Evolutionary conservation across 2,797 vertebrate genomes (phyloP).

Genomic region (Helostoma temminkii): DNA sequence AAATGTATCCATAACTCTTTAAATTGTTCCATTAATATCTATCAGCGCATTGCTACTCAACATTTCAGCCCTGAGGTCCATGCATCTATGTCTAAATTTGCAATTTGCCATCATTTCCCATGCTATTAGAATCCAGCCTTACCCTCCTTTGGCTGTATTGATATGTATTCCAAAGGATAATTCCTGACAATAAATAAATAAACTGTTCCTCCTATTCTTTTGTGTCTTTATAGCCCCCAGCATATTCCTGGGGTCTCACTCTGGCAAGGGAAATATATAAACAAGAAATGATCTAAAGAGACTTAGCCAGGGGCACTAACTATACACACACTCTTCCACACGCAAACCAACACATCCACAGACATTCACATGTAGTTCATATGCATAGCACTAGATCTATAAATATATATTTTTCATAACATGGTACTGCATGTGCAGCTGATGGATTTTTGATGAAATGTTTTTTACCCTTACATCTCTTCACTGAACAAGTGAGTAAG

Average conservation of each 20-base stretch:
- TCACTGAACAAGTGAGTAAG: background rate
- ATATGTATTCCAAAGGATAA: conserved; percentile 91
- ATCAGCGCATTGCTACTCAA: background rate
- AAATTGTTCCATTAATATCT: conserved; percentile 1
- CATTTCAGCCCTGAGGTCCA: background rate
- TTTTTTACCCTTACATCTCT: conserved; percentile 60
- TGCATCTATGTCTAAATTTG: conserved; percentile 27
- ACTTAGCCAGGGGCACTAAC: conserved; percentile 82
- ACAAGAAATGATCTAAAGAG: conserved; percentile 80
- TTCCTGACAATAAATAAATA: conserved; percentile 94
- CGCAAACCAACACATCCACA: conserved; percentile 25
- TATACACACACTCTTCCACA: conserved; percentile 31
- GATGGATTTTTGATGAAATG: conserved; percentile 76
- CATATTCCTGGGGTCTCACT: conserved; percentile 87
- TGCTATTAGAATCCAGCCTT: conserved; percentile 74
- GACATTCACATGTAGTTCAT: conserved; percentile 16
- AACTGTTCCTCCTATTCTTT: conserved; percentile 85
- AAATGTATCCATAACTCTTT: background rate
- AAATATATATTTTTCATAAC: conserved; percentile 22
- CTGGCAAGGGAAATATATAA: conserved; percentile 78
- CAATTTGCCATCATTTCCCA: conserved; percentile 33
- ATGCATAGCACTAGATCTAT: conserved; percentile 9
- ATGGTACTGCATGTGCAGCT: conserved; percentile 58
- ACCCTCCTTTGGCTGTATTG: conserved; percentile 89
- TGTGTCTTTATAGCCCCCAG: conserved; percentile 89